phyloP scores from a whole-genome alignment of 2,797 vertebrate species.

The Gadopsis marmoratus region DNA sequence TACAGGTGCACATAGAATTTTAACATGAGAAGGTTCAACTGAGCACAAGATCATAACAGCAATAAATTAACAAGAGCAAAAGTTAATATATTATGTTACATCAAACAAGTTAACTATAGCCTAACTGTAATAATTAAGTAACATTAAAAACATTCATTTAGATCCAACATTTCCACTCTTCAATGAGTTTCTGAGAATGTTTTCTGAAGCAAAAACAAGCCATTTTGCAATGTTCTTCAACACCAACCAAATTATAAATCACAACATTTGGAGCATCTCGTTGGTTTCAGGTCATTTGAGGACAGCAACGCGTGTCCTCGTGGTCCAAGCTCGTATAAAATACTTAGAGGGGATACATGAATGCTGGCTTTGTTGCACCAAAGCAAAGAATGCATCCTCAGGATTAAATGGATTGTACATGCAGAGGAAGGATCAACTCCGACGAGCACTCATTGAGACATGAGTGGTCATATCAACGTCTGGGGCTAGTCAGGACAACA shows the following conservation, averaged over 20 bases:
- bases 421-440: slow-evolving; percentile 16
- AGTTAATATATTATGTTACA: neutral
- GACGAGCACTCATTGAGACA: neutral
- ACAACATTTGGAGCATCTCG: slow-evolving; percentile 36
- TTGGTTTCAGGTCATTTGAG: slow-evolving; percentile 43
- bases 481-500: neutral
- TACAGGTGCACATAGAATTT: slow-evolving; percentile 31
- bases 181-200: neutral
- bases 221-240: neutral
- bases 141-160: neutral
- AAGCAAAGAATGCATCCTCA: slow-evolving; percentile 61
- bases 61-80: slow-evolving; percentile 4
- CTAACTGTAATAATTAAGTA: neutral
- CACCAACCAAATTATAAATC: slow-evolving; percentile 26
- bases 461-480: slow-evolving; percentile 18
- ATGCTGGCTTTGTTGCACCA: slow-evolving; percentile 68
- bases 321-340: slow-evolving; percentile 48
- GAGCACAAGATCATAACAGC: neutral
- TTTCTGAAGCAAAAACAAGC: neutral
- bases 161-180: neutral
- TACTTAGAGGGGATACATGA: slow-evolving; percentile 50
- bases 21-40: slow-evolving; percentile 4
- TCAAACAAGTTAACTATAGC: neutral
- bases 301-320: slow-evolving; percentile 45
- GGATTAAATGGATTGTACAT: slow-evolving; percentile 58